Evolutionary conservation across 2,797 vertebrate genomes (phyloP).

Genomic region (Catostomus latipinnis): DNA sequence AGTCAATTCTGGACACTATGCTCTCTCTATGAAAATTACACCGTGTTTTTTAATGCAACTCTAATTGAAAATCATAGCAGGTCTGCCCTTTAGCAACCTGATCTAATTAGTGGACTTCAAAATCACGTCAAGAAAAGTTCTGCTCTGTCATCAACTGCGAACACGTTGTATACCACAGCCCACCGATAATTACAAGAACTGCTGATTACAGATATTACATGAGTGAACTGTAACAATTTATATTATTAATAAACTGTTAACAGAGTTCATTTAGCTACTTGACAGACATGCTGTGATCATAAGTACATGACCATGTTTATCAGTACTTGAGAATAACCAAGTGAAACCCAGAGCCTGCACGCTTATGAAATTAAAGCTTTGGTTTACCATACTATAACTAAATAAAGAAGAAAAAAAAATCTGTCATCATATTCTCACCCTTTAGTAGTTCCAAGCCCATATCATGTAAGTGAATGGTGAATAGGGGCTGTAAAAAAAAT

Average conservation of each 20-base stretch:
- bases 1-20: constrained; percentile 70
- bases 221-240: constrained; percentile 20
- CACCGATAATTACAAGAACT: constrained; percentile 46
- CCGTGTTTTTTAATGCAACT: constrained; percentile 54
- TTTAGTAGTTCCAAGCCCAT: too few relatives aligned
- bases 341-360: background rate
- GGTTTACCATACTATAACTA: too few relatives aligned
- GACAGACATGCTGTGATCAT: constrained; percentile 12
- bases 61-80: constrained; percentile 64
- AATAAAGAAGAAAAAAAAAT: too few relatives aligned
- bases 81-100: constrained; percentile 56
- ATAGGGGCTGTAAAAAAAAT: too few relatives aligned
- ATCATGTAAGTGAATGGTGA: too few relatives aligned
- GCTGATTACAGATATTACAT: constrained; percentile 38
- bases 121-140: constrained; percentile 51
- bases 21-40: constrained; percentile 45
- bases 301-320: background rate
- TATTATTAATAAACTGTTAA: constrained; percentile 14
- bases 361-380: too few relatives aligned
- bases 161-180: constrained; percentile 35
- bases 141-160: constrained; percentile 34
- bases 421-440: too few relatives aligned
- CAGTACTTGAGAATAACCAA: background rate
- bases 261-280: constrained; percentile 1
- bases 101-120: constrained; percentile 58